phyloP scores from a whole-genome alignment of 1,140 invertebrate species.

The Bombyx mandarina region DNA sequence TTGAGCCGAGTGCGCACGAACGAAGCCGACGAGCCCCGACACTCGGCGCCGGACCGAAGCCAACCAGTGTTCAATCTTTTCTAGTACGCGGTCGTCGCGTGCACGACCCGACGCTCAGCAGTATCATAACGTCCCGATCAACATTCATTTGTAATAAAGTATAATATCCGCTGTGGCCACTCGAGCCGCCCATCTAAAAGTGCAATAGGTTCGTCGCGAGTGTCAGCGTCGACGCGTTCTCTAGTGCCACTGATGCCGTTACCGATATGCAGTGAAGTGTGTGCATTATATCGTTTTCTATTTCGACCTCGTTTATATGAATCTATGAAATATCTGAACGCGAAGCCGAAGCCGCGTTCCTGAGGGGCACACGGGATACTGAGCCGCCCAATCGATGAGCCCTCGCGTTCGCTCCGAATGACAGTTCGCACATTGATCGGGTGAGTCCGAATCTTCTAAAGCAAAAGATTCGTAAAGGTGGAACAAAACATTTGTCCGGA shows the following conservation, averaged over 20 bases:
- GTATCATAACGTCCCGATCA: too few species aligned
- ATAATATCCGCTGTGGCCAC: slow-evolving; percentile 20
- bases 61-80: slow-evolving; percentile 50
- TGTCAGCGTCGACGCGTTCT: slow-evolving; percentile 16
- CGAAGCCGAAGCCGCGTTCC: slow-evolving; percentile 29
- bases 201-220: too few species aligned
- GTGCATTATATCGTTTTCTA: slow-evolving; percentile 21
- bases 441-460: slow-evolving; percentile 38
- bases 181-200: too few species aligned
- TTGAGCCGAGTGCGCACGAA: slow-evolving; percentile 45
- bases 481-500: slow-evolving; percentile 3
- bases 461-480: slow-evolving; percentile 26
- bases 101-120: slow-evolving; percentile 23
- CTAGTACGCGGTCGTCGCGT: slow-evolving; percentile 54
- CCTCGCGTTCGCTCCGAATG: slow-evolving; percentile 41
- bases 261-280: slow-evolving; percentile 31
- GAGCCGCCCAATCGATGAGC: slow-evolving; percentile 51
- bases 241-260: slow-evolving; percentile 7
- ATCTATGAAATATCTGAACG: slow-evolving; percentile 27
- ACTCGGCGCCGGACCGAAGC: slow-evolving; percentile 37
- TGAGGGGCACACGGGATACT: slow-evolving; percentile 19
- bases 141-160: slow-evolving; percentile 10
- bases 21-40: slow-evolving; percentile 33
- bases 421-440: slow-evolving; percentile 63
- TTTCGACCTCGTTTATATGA: slow-evolving; percentile 44